Evolutionary conservation across 2,888 invertebrate genomes (phyloP).

Genomic region (Nomada fabriciana): DNA sequence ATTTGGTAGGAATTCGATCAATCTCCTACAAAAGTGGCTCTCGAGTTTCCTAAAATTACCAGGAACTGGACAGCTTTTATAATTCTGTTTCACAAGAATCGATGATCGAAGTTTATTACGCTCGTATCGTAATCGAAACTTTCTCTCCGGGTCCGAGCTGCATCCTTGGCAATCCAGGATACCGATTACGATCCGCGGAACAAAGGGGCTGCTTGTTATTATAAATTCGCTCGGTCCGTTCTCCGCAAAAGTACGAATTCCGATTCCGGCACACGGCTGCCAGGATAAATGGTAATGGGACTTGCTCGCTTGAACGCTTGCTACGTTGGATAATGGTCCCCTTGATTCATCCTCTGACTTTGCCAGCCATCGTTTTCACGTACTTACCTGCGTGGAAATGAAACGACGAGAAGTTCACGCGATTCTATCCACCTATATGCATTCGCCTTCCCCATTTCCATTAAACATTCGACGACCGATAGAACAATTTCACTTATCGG

Average conservation of each 20-base stretch:
- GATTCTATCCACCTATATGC: constrained; percentile 16
- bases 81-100: too few species aligned
- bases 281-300: constrained; percentile 76
- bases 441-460: background rate
- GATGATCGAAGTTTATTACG: too few species aligned
- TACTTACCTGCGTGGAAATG: constrained; percentile 21
- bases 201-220: constrained; percentile 70
- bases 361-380: constrained; percentile 41
- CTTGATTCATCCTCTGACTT: constrained; percentile 59
- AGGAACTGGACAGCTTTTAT: too few species aligned
- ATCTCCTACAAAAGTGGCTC: too few species aligned
- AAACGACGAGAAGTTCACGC: constrained; percentile 17
- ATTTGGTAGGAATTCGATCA: too few species aligned
- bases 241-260: constrained; percentile 73
- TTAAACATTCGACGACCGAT: too few species aligned
- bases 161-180: constrained; percentile 8
- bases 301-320: constrained; percentile 68
- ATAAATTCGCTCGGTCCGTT: constrained; percentile 69
- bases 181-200: constrained; percentile 48
- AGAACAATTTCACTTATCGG: too few species aligned
- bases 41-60: too few species aligned
- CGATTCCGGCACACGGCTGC: constrained; percentile 71
- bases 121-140: too few species aligned
- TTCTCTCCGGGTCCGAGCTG: too few species aligned
- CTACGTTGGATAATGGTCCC: constrained; percentile 72